phyloP scores from a whole-genome alignment of 1,140 invertebrate genomes.

The Hyphantria cunea region DNA sequence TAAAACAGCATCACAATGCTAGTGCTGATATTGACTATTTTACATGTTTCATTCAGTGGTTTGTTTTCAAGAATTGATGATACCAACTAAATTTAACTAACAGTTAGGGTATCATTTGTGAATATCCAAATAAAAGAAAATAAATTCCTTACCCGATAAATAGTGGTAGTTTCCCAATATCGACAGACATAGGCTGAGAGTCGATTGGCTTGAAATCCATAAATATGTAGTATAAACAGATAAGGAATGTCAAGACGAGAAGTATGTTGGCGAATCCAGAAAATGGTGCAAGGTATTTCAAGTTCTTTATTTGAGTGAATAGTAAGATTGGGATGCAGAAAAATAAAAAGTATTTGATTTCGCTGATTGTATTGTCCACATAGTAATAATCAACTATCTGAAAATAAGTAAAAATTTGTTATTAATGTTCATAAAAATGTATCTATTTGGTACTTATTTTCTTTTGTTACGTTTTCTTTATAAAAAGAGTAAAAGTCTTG shows the following conservation, averaged over 20 bases:
- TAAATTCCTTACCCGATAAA: slow-evolving; percentile 83
- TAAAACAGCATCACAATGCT: too few species aligned
- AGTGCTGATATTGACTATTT: too few species aligned
- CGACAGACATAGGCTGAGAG: slow-evolving; percentile 77
- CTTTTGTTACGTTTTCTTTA: too few species aligned
- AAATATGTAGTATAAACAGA: slow-evolving; percentile 90
- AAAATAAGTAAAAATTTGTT: slow-evolving; percentile 51
- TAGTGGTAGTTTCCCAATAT: slow-evolving; percentile 81
- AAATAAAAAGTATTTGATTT: slow-evolving; percentile 83
- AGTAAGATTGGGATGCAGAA: slow-evolving; percentile 83
- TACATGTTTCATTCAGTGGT: too few species aligned
- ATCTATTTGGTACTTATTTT: too few species aligned
- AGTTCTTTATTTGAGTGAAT: slow-evolving; percentile 85
- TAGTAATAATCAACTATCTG: slow-evolving; percentile 83
- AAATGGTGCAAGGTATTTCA: slow-evolving; percentile 89
- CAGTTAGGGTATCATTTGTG: too few species aligned
- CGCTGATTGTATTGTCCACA: slow-evolving; percentile 50
- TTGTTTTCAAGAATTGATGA: too few species aligned
- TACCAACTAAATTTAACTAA: too few species aligned
- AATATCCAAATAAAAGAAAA: too few species aligned
- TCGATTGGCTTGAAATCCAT: slow-evolving; percentile 77
- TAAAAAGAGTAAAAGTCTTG: too few species aligned
- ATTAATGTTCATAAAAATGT: neutral
- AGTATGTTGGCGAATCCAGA: slow-evolving; percentile 87
- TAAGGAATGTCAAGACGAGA: slow-evolving; percentile 85